Evolutionary conservation across 2,797 vertebrate species (phyloP), one percentile per base, ranked within the genome.

Genomic region (Silurus lanzhouensis): DNA sequence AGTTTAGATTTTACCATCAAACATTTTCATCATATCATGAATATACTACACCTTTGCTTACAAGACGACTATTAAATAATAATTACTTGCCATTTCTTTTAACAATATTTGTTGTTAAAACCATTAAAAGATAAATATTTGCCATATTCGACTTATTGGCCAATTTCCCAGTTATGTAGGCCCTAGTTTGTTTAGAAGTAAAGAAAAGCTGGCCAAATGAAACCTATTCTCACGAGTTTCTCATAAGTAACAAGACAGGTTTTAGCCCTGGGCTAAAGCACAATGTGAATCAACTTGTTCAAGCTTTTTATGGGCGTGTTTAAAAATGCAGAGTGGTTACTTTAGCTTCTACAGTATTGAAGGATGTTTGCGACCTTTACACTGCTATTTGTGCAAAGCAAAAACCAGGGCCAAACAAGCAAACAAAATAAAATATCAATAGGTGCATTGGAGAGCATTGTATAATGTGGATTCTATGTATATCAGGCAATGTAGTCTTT

Each of bases 261-360:
- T 82, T 67, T 67, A 67, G 61, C 80, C 8, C 79, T 76, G 61
- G 63, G 84, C 79, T 82, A 85, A 82, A 55, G 71, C 38, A 74
- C 31, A 60, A 66, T 19, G 3, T 48, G 25, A 14, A 44, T 61
- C 6, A 68, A 58, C 61, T 57, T 85, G 84, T 60, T 57, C 9
- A n/a, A 68, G 6, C 3, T 48, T 38, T 55, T 3, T 66, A 3
- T 60, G 5, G 48, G n/a, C 6, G 80, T 46, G 14, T 38, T 38
- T 75, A 7, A 38, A 71, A 81, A 71, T 71, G n/a, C 13, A 55
- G 61, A 7, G n/a, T 12, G n/a, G 63, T 52, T 31, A 9, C 48
- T 38, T 84, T 58, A 19, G 57, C 55, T 20, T 38, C 12, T 55
- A 38, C 57, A 78, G 31, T 78, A 31, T 77, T 31, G 9, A 15